Conservation (phyloP, 2,888 invertebrate genomes). For the Strigamia maritima region DNA sequence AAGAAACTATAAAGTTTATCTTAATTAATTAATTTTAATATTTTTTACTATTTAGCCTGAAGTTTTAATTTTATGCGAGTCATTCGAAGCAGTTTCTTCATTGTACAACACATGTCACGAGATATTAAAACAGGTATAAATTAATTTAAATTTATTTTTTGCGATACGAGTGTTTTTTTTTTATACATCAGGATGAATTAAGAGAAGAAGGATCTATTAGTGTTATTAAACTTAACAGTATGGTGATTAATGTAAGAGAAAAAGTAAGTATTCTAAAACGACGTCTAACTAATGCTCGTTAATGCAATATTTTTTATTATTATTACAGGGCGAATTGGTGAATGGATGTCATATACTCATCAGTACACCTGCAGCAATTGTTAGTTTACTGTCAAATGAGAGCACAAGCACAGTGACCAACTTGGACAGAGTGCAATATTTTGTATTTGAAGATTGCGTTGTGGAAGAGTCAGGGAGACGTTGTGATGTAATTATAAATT, state of each 20-base stretch:
- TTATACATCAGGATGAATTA: background rate
- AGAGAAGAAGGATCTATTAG: background rate
- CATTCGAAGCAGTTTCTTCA: constrained; percentile 55
- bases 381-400: constrained; percentile 56
- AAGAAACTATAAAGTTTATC: background rate
- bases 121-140: background rate
- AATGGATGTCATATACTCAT: constrained; percentile 70
- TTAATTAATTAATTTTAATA: constrained; percentile 39
- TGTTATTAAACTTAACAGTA: background rate
- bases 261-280: background rate
- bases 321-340: constrained; percentile 55
- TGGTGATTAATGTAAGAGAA: background rate
- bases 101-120: constrained; percentile 44
- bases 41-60: constrained; percentile 59
- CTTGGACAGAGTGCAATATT: constrained; percentile 62
- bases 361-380: constrained; percentile 63
- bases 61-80: constrained; percentile 65
- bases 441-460: constrained; percentile 71
- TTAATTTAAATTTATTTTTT: background rate
- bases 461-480: constrained; percentile 59
- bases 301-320: constrained; percentile 34
- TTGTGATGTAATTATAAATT: constrained; percentile 45
- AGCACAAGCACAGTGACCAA: constrained; percentile 57
- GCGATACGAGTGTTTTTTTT: background rate
- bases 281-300: too few species aligned